phyloP scores from a whole-genome alignment of 35 echinoderm and acorn worm genomes.

The Hemicentrotus pulcherrimus region DNA sequence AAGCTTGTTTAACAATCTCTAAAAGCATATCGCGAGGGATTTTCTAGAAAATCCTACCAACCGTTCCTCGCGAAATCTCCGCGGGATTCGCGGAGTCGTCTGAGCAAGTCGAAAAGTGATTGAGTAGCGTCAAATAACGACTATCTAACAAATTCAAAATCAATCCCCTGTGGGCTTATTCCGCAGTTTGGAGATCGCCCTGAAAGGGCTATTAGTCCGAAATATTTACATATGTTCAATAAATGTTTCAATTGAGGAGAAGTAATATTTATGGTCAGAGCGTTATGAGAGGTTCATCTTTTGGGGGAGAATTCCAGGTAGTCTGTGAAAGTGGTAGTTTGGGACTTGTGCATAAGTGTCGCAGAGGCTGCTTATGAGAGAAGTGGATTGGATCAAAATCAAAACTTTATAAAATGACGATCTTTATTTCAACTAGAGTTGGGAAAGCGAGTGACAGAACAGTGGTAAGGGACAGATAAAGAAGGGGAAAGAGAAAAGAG shows the following conservation, averaged over 20 bases:
- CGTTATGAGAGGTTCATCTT: conserved; percentile 3
- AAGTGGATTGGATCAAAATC: not conserved
- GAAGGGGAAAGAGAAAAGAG: not conserved
- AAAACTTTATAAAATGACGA: not conserved
- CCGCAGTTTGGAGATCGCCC: not conserved
- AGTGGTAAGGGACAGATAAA: not conserved
- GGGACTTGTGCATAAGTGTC: not conserved
- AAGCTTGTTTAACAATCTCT: not conserved
- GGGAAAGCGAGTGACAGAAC: not conserved
- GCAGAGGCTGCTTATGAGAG: not conserved
- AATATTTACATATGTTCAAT: conserved; percentile 7
- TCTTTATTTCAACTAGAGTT: not conserved
- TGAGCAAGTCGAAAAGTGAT: not conserved
- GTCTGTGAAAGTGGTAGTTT: not conserved
- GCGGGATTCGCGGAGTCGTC: not conserved
- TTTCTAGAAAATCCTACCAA: not conserved
- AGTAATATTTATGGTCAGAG: conserved; percentile 12
- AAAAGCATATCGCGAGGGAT: not conserved
- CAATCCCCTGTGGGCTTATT: not conserved
- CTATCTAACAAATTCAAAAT: not conserved
- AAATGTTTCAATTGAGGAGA: conserved; percentile 4
- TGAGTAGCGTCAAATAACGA: not conserved
- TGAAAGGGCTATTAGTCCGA: not conserved
- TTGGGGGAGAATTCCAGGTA: not conserved
- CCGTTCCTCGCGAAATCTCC: not conserved